Conservation (phyloP, 53 echinoderm and acorn worm genomes). For the Stichopus horrens region DNA sequence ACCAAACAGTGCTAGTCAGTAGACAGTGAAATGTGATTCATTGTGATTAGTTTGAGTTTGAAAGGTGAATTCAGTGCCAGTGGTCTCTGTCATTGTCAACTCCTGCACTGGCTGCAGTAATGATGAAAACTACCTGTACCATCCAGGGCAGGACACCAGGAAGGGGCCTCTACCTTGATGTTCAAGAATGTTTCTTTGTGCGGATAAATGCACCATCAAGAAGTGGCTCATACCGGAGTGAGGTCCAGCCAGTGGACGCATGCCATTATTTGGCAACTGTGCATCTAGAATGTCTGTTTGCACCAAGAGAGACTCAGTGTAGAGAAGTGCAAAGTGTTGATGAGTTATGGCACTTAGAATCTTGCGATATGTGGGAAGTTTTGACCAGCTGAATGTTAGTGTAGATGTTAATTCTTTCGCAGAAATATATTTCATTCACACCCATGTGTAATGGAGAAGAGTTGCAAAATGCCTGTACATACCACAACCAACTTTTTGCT, state of each 20-base stretch:
- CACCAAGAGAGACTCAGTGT: too few species aligned
- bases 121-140: background rate
- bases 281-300: too few species aligned
- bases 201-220: background rate
- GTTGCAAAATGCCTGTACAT: too few species aligned
- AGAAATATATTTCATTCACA: too few species aligned
- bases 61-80: background rate
- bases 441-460: too few species aligned
- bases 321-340: too few species aligned
- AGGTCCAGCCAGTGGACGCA: background rate
- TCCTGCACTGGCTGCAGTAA: background rate
- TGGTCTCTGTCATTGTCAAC: background rate
- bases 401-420: too few species aligned
- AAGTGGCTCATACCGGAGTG: background rate
- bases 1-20: slow-evolving; percentile 4
- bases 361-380: too few species aligned
- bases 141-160: background rate
- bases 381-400: too few species aligned
- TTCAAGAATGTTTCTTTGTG: background rate
- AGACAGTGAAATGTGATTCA: background rate
- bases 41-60: background rate
- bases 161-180: background rate
- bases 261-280: too few species aligned
- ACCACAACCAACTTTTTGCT: too few species aligned
- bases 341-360: too few species aligned